Base-by-base conservation (phyloP, 2,113 vertebrate genomes). In the Nymphicus hollandicus region DNA sequence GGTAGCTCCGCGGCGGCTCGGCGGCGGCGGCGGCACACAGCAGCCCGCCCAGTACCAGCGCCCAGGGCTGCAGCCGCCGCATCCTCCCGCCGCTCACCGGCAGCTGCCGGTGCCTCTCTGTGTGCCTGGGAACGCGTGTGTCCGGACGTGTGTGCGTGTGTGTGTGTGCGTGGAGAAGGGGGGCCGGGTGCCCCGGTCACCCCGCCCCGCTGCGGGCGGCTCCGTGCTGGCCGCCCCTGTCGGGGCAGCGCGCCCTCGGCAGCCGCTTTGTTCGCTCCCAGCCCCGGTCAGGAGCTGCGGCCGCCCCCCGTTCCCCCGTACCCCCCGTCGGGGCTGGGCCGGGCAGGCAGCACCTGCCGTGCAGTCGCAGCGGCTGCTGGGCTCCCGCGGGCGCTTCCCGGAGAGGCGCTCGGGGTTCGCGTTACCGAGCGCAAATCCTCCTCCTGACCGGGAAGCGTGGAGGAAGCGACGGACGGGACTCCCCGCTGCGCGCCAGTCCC, bases 11-110 rank as follows among this genome's bases (percentile, higher is more conserved):
- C 58, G 81, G 52, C 68, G 44, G 41, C 61, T 64, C 61, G 86
- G 91, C 72, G 83, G 88, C 50, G 20, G 85, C 43, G 81, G 83
- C 83, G 92, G 91, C 90, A 23, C 49, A 96, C 86, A 94, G 93
- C 61, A 23, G 86, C 86, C 52, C 97, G 95, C 97, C 68, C 78
- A 96, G 80, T 58, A 80, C 83, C 77, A 90, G 68, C 58, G 23
- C 73, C 83, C 93, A 81, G 39, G 33, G 55, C 46, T 88, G 94
- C 65, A 81, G 52, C 65, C 41, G 46, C 90, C 88, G 91, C 81
- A 88, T 89, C 66, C 76, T 83, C 83, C 76, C 84, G 43, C 77
- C 65, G 88, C 56, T 53, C 60, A 77, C 76, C 47, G 49, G 76
- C 70, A 61, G 61, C 66, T 27, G 63, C 63, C 29, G 1, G 11